Base-by-base conservation (phyloP, 53 echinoderm and acorn worm genomes). In the Arbacia lixula region DNA sequence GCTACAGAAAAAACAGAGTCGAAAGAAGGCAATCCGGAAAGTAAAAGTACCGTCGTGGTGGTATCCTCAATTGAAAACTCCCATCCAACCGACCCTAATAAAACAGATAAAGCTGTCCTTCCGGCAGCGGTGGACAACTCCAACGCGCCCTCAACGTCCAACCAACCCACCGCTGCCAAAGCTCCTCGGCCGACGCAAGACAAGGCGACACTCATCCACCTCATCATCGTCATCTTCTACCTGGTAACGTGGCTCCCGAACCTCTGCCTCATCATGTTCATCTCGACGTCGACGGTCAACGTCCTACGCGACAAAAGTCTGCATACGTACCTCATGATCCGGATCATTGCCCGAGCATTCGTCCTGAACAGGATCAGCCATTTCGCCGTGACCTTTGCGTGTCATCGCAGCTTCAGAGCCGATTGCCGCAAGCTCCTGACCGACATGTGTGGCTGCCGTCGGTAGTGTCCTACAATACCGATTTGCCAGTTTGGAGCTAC, bases 331-430 rank as follows among this genome's bases (percentile, higher is more conserved):
- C n/a, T n/a, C n/a, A 19, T 61, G 30, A 27, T 61, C 32, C 30
- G 34, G 62, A 29, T 61, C 62, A 31, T 61, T 30, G 62, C 31
- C 9, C 62, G 62, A 32, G 62, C 62, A 61, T 61, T 30, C 62
- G 30, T 34, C 12, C 62, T 61, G 16, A 29, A 14, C 62, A 61
- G 62, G 34, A 31, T 61, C 30, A 32, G 62, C 20, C 62, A 61
- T 34, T 61, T 61, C 19, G 31, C 24, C 16, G 34, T 61, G 12
- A 32, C 62, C 16, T 31, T 61, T 31, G 32, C 14, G 12, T 61
- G 30, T 12, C 62, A 61, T 8, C 3, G 1, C 4, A 24, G 19
- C 34, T 61, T 61, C 34, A 61, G 62, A 6, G 14, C 62, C 0
- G 62, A 61, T 0, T 61, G 62, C 34, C 21, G 32, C n/a, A n/a